Conservation (phyloP, 2,113 vertebrate species). For the Spizaetus ornatus region DNA sequence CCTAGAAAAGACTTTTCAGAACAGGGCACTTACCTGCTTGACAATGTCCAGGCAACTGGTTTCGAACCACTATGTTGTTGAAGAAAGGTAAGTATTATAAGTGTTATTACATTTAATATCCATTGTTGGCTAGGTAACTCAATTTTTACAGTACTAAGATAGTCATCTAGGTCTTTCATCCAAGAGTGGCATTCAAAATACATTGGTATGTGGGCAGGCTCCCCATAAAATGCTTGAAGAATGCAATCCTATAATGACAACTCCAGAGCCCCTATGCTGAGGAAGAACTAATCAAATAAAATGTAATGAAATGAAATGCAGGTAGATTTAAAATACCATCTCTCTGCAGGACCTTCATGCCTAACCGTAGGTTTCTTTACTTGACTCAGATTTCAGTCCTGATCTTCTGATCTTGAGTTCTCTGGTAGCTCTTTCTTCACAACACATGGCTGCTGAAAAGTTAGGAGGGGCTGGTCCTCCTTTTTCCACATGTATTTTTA, state of each 20-base stretch:
- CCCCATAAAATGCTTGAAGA: background rate
- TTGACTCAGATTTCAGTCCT: background rate
- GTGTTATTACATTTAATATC: background rate
- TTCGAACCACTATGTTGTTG: background rate
- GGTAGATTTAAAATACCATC: background rate
- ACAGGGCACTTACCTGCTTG: background rate
- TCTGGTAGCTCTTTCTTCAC: background rate
- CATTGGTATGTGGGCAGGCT: background rate
- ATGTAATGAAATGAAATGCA: background rate
- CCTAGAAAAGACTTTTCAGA: background rate
- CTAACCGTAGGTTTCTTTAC: background rate
- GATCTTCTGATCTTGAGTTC: background rate
- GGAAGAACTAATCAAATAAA: background rate
- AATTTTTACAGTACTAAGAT: background rate
- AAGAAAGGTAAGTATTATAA: background rate
- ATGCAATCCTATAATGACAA: background rate
- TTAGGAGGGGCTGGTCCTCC: background rate
- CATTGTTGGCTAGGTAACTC: background rate
- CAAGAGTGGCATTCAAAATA: background rate
- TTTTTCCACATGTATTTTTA: background rate
- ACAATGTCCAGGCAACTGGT: background rate
- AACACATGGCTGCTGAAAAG: background rate
- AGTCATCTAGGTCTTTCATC: background rate
- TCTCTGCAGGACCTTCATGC: background rate
- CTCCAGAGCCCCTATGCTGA: background rate